A percentile compares a stretch with the other conserved stretches of the same genome.
Evolutionary conservation across 1,140 invertebrate species (phyloP).

Genomic region (Pseudomyrmex cubaensis): DNA sequence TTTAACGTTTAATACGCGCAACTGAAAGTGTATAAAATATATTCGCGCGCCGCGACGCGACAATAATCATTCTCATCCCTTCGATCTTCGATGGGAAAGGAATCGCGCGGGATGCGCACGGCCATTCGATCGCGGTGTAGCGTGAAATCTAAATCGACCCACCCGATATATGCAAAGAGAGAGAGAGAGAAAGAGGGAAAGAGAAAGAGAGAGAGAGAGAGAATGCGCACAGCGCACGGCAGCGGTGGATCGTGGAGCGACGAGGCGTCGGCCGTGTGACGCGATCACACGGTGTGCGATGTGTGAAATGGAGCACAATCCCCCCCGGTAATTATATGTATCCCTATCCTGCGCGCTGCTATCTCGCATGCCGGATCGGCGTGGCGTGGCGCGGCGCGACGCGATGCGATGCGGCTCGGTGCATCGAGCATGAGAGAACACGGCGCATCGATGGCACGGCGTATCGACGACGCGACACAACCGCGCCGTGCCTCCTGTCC

Average conservation of each 20-base stretch:
- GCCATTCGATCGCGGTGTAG: slow-evolving; percentile 24
- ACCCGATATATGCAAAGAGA: slow-evolving; percentile 40
- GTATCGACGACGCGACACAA: slow-evolving; percentile 16
- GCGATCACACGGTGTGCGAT: slow-evolving; percentile 84
- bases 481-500: slow-evolving; percentile 28
- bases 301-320: slow-evolving; percentile 84
- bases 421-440: no score
- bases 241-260: slow-evolving; percentile 57
- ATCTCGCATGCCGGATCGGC: slow-evolving; percentile 48
- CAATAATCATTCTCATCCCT: slow-evolving; percentile 27
- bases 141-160: slow-evolving; percentile 68
- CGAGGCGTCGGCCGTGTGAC: slow-evolving; percentile 83
- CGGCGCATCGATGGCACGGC: no score
- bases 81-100: slow-evolving; percentile 45
- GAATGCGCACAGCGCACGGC: slow-evolving; percentile 42
- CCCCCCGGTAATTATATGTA: slow-evolving; percentile 84
- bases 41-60: not conserved
- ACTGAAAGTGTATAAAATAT: slow-evolving; percentile 11
- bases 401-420: no score
- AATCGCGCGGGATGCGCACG: slow-evolving; percentile 20
- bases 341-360: slow-evolving; percentile 77
- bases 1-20: no score
- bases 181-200: not conserved
- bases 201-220: not conserved
- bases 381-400: slow-evolving; percentile 28